Conservation (phyloP, 2,888 invertebrate species). For the Mesodorylaimus sp. region DNA sequence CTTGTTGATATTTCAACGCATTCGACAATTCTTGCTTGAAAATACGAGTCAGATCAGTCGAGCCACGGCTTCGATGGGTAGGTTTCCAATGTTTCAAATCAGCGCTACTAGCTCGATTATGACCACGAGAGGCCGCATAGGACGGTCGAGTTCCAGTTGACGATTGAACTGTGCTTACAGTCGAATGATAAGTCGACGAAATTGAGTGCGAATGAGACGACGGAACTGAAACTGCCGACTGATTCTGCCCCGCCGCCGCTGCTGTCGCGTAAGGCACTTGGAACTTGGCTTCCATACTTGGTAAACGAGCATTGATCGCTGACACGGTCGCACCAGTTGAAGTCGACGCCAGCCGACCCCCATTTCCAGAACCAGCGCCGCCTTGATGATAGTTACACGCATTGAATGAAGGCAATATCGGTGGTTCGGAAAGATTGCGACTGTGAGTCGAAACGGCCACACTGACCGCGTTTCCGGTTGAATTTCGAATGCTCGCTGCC, state of each 20-base stretch:
- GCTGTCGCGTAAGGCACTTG: not conserved
- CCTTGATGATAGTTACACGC: too few species aligned
- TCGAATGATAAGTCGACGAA: too few species aligned
- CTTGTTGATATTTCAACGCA: slow-evolving; percentile 7
- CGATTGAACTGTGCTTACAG: not conserved
- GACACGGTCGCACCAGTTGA: too few species aligned
- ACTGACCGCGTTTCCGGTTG: too few species aligned
- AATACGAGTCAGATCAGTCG: slow-evolving; percentile 5
- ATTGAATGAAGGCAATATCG: slow-evolving; percentile 2
- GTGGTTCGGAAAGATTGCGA: slow-evolving; percentile 25
- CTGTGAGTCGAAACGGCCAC: too few species aligned
- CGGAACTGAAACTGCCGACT: too few species aligned
- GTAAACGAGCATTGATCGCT: too few species aligned
- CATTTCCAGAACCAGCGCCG: too few species aligned
- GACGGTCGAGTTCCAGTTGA: not conserved
- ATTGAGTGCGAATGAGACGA: too few species aligned
- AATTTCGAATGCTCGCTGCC: too few species aligned
- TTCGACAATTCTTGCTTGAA: slow-evolving; percentile 10
- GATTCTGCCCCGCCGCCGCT: slow-evolving; percentile 1
- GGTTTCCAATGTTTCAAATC: not conserved
- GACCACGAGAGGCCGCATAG: not conserved
- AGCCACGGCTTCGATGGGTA: slow-evolving; percentile 3
- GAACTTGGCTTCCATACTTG: too few species aligned
- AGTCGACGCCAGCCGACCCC: too few species aligned
- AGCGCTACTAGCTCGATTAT: not conserved